These are phyloP conservation scores for Masticophis lateralis DNA, from an alignment of 2,797 vertebrate genomes.

Conservation along the genomic window DNA sequence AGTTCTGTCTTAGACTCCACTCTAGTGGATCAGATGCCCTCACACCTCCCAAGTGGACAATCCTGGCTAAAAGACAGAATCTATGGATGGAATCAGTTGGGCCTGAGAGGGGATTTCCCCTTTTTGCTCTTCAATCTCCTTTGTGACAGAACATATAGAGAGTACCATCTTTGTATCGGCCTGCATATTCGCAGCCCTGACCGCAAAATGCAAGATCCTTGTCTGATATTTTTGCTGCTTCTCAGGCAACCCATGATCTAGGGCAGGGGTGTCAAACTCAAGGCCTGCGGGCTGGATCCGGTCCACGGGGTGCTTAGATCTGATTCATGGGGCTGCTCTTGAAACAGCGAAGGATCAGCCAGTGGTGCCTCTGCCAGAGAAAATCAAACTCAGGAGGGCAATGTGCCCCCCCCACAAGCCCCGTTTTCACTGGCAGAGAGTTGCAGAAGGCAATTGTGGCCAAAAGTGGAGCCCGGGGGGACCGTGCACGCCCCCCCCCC, in stretches of 20 bases:
- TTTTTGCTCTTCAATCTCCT: not conserved
- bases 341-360: too few species aligned
- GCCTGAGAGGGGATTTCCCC: too few species aligned
- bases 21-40: not conserved
- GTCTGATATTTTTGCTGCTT: not conserved
- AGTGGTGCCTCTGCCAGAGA: too few species aligned
- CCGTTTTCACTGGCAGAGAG: too few species aligned
- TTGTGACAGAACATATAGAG: not conserved
- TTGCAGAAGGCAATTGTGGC: too few species aligned
- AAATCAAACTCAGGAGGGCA: too few species aligned
- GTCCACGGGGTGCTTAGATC: too few species aligned
- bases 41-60: not conserved
- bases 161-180: not conserved
- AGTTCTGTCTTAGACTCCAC: not conserved
- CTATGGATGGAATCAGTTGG: not conserved
- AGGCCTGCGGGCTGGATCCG: too few species aligned
- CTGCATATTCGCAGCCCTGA: not conserved
- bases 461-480: too few species aligned
- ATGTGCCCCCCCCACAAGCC: fast-evolving
- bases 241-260: not conserved
- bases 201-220: not conserved
- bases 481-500: too few species aligned
- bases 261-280: too few species aligned
- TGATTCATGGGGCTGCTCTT: too few species aligned
- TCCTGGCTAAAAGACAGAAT: not conserved